A percentile compares a stretch with the other conserved stretches of the same genome.
Conservation (phyloP, 2,797 vertebrate species). For the Orestias chungarensis region DNA sequence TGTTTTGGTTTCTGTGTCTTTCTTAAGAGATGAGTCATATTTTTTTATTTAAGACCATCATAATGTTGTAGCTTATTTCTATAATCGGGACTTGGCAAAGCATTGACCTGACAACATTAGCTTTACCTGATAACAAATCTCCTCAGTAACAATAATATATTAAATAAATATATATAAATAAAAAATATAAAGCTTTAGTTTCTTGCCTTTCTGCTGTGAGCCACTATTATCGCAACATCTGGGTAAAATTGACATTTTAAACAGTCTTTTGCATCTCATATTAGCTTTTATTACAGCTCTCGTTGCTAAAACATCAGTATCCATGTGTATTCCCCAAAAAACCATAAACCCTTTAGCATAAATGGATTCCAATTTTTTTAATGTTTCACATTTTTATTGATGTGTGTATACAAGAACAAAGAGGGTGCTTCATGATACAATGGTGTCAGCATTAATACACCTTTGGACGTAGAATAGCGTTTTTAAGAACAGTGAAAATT, state of each 20-base stretch:
- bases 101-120: not conserved
- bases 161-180: too few relatives aligned
- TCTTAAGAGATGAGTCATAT: conserved; percentile 89
- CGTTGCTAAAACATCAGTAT: not conserved
- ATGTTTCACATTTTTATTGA: too few relatives aligned
- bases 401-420: too few relatives aligned
- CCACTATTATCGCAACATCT: not conserved
- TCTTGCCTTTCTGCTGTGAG: not conserved
- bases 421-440: too few relatives aligned
- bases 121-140: not conserved
- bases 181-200: too few relatives aligned
- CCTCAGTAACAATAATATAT: not conserved
- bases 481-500: too few relatives aligned
- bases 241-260: not conserved
- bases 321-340: not conserved
- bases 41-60: conserved; percentile 62
- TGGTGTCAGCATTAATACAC: too few relatives aligned
- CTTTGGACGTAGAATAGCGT: too few relatives aligned
- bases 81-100: not conserved
- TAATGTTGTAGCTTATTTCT: not conserved
- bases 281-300: not conserved
- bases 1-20: conserved; percentile 58
- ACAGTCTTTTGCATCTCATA: not conserved
- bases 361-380: too few relatives aligned
- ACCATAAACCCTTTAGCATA: not conserved